These are phyloP conservation scores for Diuraphis noxia DNA, from an alignment of 1,140 invertebrate species.

Conservation along the genomic window DNA sequence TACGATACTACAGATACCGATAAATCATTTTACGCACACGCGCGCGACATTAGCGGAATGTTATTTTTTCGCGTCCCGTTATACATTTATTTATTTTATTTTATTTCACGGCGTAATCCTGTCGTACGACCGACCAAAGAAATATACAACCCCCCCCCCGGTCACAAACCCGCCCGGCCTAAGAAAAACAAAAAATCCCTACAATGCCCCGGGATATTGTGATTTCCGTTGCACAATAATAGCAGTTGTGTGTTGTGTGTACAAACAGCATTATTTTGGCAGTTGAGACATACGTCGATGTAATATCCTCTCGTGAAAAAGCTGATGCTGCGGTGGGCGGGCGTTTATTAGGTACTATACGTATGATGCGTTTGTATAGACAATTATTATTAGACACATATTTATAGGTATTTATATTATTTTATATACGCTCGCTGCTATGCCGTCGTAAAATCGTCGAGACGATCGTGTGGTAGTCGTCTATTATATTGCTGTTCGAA, in stretches of 20 bases:
- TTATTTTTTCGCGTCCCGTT: conserved; percentile 30
- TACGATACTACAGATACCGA: not conserved
- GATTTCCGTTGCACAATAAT: not conserved
- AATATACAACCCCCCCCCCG: not conserved
- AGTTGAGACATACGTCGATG: not conserved
- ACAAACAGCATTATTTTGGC: too few species aligned
- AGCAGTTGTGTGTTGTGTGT: too few species aligned
- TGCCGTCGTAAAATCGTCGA: not conserved
- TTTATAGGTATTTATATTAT: not conserved
- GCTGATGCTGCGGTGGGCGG: too few species aligned
- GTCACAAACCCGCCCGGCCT: too few species aligned
- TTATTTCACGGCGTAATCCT: conserved; percentile 8
- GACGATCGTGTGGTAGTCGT: not conserved
- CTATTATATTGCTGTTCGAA: not conserved
- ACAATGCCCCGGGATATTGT: not conserved
- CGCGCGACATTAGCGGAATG: not conserved
- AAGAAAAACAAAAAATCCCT: not conserved
- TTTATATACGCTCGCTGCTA: not conserved
- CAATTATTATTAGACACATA: not conserved
- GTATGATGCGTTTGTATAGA: not conserved
- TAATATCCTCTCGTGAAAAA: not conserved
- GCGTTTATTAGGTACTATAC: not conserved
- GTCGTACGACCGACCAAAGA: not conserved
- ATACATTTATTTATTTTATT: conserved; percentile 20
- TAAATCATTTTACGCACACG: conserved; percentile 26